Conservation (phyloP, 2,888 invertebrate species). For the Hyposoter didymator region DNA sequence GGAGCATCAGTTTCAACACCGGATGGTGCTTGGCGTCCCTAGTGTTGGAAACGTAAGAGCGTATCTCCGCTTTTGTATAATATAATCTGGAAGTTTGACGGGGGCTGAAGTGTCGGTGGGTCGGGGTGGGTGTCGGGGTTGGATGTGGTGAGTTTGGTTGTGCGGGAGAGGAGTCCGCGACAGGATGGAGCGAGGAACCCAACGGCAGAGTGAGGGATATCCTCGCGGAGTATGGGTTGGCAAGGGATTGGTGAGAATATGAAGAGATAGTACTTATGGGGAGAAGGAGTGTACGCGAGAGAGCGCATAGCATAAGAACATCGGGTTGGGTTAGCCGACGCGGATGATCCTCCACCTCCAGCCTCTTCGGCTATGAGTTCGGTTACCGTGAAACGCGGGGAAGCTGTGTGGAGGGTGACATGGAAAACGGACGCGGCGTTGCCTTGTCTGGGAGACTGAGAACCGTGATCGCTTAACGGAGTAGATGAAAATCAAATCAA, state of each 20-base stretch:
- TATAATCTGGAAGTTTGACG: conserved; percentile 82
- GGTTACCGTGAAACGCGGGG: conserved; percentile 44
- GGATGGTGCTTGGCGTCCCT: conserved; percentile 44
- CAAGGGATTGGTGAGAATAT: conserved; percentile 75
- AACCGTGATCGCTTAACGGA: conserved; percentile 36
- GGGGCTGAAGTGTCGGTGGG: conserved; percentile 69
- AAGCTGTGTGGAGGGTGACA: conserved; percentile 54
- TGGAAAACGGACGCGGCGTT: conserved; percentile 35
- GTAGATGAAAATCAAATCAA: conserved; percentile 35
- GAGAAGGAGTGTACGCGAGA: conserved; percentile 51
- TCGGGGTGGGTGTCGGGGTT: conserved; percentile 27
- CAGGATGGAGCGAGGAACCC: conserved; percentile 58
- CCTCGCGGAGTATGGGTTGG: conserved; percentile 68
- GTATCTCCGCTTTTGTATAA: conserved; percentile 80
- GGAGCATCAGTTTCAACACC: conserved; percentile 12
- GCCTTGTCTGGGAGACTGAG: conserved; percentile 55
- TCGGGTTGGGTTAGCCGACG: conserved; percentile 59
- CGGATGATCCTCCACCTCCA: conserved; percentile 73
- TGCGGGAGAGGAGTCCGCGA: conserved; percentile 49
- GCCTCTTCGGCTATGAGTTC: conserved; percentile 30
- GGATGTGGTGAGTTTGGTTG: conserved; percentile 42
- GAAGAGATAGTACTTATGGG: conserved; percentile 73
- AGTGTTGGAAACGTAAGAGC: conserved; percentile 72
- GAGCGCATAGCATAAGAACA: conserved; percentile 59
- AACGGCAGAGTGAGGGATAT: conserved; percentile 73